These are phyloP conservation scores for Lepidocolaptes lacrymiger DNA, from an alignment of 2,797 vertebrate genomes.

Conservation along the genomic window DNA sequence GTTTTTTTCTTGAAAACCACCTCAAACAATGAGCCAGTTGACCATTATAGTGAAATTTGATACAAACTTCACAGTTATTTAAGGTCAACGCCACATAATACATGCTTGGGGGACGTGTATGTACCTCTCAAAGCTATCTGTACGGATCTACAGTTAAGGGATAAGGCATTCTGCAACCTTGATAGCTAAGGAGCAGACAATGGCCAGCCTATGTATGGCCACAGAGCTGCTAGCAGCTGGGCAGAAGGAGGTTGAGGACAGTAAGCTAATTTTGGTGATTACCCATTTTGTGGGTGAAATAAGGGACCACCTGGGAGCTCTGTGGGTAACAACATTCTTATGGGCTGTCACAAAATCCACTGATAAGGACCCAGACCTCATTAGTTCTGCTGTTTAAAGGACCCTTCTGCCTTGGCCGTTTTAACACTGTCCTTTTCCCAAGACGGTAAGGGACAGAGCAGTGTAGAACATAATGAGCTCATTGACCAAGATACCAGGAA, in stretches of 20 bases:
- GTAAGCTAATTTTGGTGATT: background rate
- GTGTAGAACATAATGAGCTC: background rate
- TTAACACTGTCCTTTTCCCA: background rate
- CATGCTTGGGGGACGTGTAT: rapidly evolving
- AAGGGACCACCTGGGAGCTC: background rate
- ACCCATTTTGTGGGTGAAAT: background rate
- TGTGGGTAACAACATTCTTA: background rate
- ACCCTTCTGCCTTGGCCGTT: background rate
- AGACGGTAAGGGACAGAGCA: rapidly evolving
- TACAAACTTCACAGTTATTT: background rate
- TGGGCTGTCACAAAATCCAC: background rate
- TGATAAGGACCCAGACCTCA: background rate
- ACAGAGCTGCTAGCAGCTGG: background rate
- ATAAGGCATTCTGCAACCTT: background rate
- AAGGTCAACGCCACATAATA: background rate
- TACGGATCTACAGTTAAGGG: background rate
- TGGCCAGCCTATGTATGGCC: background rate
- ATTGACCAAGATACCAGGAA: background rate
- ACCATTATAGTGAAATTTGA: background rate
- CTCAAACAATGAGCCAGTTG: background rate
- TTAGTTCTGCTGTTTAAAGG: background rate
- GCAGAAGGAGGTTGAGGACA: background rate
- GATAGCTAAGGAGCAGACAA: background rate
- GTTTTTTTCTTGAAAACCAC: background rate
- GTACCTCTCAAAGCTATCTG: background rate